Base-by-base conservation (phyloP, 2,888 invertebrate species). In the Pheosia gnoma region DNA sequence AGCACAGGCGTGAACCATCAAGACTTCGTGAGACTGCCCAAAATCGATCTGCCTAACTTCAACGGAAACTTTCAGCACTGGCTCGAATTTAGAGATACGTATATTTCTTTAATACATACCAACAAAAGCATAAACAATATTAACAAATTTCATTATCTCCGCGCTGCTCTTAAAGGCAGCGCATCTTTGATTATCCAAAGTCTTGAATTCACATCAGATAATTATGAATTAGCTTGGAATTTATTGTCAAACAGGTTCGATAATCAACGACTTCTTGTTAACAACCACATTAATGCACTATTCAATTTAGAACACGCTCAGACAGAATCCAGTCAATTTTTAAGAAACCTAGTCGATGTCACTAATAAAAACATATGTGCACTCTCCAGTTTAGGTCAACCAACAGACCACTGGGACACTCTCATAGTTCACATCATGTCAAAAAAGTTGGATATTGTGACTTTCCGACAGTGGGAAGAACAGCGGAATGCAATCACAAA, bases 261-360 rank as follows among this genome's bases (percentile, higher is more conserved):
- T 45, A 76, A n/a, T 37, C 61, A 66, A 7, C 62, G 66, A 5
- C 13, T 77, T 7, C 53, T 78, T 6, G 37, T 73, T 9, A 70
- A 73, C 54, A 67, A 73, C 55, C 75, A 75, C 49, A 58, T 74
- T 6, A 60, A 74, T 10, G 62, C 71, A 0, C 62, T 76, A 53
- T 75, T 76, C 62, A 66, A 63, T 43, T 43, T 71, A 43, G 61
- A 72, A 39, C n/a, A 37, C 4, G 62, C 73, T 57, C 36, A 53
- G 9, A 66, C 41, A 52, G 71, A 75, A 59, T 75, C 68, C 5
- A 51, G 59, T 54, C 52, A 9, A 0, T 56, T 58, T 0, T 52
- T 72, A 41, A 65, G 72, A 13, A 49, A 68, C 9, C 39, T 78
- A 25, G 58, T 67, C 25, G 72, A 74, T 13, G 56, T 49, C 0